Evolutionary conservation across 2,113 vertebrate species (phyloP), one percentile per base, ranked within the genome.

Genomic region (Neolamprologus cancellatus): DNA sequence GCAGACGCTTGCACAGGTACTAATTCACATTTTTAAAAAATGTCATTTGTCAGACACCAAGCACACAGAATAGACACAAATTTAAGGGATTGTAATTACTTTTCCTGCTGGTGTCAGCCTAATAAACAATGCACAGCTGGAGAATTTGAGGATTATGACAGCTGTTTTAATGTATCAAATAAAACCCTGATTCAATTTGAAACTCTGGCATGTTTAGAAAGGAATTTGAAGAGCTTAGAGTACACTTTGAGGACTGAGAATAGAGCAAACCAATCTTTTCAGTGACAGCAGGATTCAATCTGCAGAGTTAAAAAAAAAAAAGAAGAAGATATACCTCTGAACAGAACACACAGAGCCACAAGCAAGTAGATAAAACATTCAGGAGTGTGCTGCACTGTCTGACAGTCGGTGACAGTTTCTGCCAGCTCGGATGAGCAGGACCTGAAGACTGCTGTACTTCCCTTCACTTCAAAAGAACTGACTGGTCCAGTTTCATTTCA

Each of bases 281-380:
- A 81, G 76, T 8, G 64, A 82, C 69, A 88, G 15, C 41, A 10
- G 86, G 74, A 87, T 84, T 81, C 88, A 91, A 92, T 85, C 82
- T 83, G 57, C 34, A 71, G 88, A 80, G 36, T 74, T 82, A 20
- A 74, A 74, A 46, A 15, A 74, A 46, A 15, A 17, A 83, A 18
- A 32, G 25, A 55, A 55, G 23, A 90, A 81, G 78, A 84, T 82
- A 86, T 74, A 55, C 57, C 86, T 80, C 17, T 17, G 57, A 57
- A 79, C 85, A 74, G 79, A 87, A 87, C 76, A 90, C 74, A 46
- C 44, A 13, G 55, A 87, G 89, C 79, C 83, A 82, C 48, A 41
- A 79, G 78, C 69, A 64, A 76, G 50, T 39, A 61, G 91, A 90
- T 94, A 81, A 90, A 89, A 92, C 89, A 87, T 91, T 91, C 84